Evolutionary conservation across 2,888 invertebrate genomes (phyloP).

Genomic region (Plagiodera versicolora): DNA sequence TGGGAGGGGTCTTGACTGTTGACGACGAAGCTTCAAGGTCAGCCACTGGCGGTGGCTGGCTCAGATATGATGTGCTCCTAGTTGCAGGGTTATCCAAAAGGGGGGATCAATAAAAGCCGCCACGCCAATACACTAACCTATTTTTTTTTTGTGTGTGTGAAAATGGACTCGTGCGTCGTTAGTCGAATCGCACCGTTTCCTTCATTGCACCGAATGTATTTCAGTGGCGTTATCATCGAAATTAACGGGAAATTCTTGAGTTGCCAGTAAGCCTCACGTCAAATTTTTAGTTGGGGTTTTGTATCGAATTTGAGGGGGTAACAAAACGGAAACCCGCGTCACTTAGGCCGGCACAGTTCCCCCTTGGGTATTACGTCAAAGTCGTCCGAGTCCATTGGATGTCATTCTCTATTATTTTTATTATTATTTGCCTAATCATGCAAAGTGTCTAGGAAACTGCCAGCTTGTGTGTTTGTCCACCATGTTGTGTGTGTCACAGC

Average conservation of each 20-base stretch:
- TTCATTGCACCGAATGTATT: too few species aligned
- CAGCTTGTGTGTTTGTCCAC: conserved; percentile 46
- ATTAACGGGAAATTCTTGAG: too few species aligned
- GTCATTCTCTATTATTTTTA: conserved; percentile 31
- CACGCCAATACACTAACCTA: conserved; percentile 50
- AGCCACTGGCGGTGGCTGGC: conserved; percentile 50
- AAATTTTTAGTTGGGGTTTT: too few species aligned
- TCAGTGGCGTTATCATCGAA: too few species aligned
- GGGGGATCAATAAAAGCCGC: conserved; percentile 45
- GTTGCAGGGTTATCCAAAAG: conserved; percentile 63
- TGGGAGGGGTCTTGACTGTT: conserved; percentile 17
- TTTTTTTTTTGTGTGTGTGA: background rate
- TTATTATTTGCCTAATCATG: conserved; percentile 40
- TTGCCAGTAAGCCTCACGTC: too few species aligned
- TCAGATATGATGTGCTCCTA: conserved; percentile 64
- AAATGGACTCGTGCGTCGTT: conserved; percentile 13
- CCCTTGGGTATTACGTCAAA: conserved; percentile 22
- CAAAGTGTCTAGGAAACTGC: conserved; percentile 47
- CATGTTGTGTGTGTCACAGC: conserved; percentile 44
- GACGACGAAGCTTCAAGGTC: conserved; percentile 20
- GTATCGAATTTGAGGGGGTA: background rate
- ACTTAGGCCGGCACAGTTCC: background rate
- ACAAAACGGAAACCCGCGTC: background rate
- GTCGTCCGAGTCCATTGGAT: conserved; percentile 38
- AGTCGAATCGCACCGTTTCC: background rate